Evolutionary conservation across 2,113 vertebrate genomes (phyloP).

Genomic region (Tenrec ecaudatus): DNA sequence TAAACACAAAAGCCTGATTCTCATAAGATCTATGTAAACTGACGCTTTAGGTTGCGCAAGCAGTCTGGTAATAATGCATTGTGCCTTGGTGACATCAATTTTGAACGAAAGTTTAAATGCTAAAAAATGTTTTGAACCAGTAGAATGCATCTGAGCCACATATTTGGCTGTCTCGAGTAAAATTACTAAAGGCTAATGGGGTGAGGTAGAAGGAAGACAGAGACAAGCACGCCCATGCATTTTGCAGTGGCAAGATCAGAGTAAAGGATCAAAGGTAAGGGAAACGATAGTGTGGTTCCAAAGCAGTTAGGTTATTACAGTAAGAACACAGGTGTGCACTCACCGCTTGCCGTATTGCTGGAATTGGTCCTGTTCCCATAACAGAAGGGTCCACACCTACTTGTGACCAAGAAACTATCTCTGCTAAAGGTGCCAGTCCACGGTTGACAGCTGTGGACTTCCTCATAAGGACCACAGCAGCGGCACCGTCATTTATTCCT

Average conservation of each 20-base stretch:
- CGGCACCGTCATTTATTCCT: slow-evolving; percentile 98
- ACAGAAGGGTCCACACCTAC: slow-evolving; percentile 94
- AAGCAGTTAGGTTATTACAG: rapidly evolving
- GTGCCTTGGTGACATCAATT: not conserved
- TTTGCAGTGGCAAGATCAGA: not conserved
- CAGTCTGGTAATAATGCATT: not conserved
- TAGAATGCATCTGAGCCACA: not conserved
- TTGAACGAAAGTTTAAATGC: not conserved
- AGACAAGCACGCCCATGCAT: too few species aligned
- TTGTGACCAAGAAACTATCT: slow-evolving; percentile 94
- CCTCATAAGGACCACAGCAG: slow-evolving; percentile 95
- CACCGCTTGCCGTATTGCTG: slow-evolving; percentile 96
- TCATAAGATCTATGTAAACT: not conserved
- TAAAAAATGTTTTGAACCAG: not conserved
- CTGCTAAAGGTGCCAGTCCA: slow-evolving; percentile 91
- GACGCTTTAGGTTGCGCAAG: not conserved
- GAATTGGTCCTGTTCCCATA: slow-evolving; percentile 96
- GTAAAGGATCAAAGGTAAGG: not conserved
- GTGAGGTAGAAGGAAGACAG: not conserved
- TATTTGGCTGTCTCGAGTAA: too few species aligned
- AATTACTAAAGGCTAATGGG: not conserved
- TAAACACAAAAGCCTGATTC: too few species aligned
- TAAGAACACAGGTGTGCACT: slow-evolving; percentile 78
- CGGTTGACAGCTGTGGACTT: slow-evolving; percentile 92
- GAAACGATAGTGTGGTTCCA: not conserved